Evolutionary conservation across 1,140 invertebrate species (phyloP).

Genomic region (Helicorthomorpha holstii): DNA sequence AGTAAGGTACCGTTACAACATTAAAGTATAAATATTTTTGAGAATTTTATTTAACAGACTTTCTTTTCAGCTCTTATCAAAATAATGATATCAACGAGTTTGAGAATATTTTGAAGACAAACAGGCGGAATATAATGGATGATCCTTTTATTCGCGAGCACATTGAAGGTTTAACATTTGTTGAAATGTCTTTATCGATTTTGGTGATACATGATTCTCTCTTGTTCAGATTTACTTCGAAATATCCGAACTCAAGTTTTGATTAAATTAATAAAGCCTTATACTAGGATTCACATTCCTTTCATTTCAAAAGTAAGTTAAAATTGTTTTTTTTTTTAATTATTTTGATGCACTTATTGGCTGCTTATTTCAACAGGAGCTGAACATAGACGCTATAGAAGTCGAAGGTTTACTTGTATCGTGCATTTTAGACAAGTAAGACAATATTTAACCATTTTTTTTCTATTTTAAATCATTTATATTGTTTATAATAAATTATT

Average conservation of each 20-base stretch:
- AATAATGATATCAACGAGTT: constrained; percentile 99
- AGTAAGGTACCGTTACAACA: constrained; percentile 42
- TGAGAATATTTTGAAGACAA: constrained; percentile 88
- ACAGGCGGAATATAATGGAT: constrained; percentile 95
- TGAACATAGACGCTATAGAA: constrained; percentile 91
- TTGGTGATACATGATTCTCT: constrained; percentile 11
- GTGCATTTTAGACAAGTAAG: constrained; percentile 90
- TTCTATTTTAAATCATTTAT: too few relatives aligned
- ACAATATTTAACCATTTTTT: too few relatives aligned
- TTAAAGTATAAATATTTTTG: constrained; percentile 6
- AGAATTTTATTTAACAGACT: constrained; percentile 1
- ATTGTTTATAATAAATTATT: constrained; percentile 5
- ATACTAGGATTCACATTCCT: constrained; percentile 93
- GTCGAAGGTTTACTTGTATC: constrained; percentile 96
- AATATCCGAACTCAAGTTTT: constrained; percentile 97
- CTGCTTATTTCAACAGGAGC: constrained; percentile 38
- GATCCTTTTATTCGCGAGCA: constrained; percentile 99
- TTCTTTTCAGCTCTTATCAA: constrained; percentile 60
- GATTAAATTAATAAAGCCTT: constrained; percentile 94
- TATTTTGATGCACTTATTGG: neutral
- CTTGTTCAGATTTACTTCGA: constrained; percentile 67
- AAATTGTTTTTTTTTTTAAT: too few relatives aligned
- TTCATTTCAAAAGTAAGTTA: constrained; percentile 70
- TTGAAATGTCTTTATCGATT: neutral
- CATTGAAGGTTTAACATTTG: constrained; percentile 54